These are phyloP conservation scores for Troilus luridus DNA, from an alignment of 2,888 invertebrate species.

Conservation along the genomic window DNA sequence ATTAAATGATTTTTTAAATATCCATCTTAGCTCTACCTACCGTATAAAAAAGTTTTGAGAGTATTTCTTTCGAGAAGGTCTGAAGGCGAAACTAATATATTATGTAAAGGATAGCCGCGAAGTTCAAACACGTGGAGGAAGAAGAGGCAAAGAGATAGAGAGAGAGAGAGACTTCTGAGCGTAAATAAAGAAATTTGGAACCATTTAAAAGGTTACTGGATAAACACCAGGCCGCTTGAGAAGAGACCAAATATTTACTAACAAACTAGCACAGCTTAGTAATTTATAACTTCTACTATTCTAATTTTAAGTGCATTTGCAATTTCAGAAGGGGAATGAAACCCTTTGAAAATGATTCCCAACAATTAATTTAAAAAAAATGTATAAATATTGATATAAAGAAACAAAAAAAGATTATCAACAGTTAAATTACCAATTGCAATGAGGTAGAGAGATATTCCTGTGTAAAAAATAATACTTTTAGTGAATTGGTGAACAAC, in stretches of 20 bases:
- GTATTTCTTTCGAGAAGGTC: not conserved
- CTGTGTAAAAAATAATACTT: no score
- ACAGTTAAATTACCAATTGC: no score
- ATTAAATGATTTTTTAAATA: no score
- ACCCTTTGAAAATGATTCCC: not conserved
- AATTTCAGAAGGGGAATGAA: not conserved
- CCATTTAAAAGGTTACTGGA: conserved; percentile 2
- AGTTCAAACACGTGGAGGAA: not conserved
- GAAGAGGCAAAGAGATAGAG: no score
- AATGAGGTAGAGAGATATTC: no score
- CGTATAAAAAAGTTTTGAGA: not conserved
- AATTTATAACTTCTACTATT: conserved; percentile 22
- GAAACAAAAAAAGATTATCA: no score
- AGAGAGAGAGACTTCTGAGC: no score
- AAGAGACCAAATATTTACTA: conserved; percentile 26
- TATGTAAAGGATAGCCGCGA: not conserved
- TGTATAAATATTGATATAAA: no score
- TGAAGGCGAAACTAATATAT: not conserved
- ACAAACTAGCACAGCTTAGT: not conserved
- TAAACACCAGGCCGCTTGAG: not conserved
- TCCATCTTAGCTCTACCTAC: no score
- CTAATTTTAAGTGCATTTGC: conserved; percentile 32
- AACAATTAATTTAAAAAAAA: not conserved
- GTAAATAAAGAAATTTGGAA: conserved; percentile 45
- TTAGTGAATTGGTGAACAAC: no score